Conservation (phyloP, 2,797 vertebrate species). For the Discoglossus pictus region DNA sequence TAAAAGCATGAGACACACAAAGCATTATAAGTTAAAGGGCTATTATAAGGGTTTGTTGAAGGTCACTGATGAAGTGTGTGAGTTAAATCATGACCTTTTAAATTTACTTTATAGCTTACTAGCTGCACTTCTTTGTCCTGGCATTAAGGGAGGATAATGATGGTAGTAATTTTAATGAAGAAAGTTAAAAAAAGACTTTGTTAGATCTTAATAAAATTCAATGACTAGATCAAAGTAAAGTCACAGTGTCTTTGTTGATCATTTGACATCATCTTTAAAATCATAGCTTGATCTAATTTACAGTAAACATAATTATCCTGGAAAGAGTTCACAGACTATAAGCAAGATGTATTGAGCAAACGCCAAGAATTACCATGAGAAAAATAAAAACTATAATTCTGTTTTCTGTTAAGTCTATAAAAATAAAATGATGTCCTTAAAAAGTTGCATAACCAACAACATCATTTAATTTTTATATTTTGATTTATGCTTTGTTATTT, state of each 20-base stretch:
- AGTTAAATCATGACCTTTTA: slow-evolving; percentile 38
- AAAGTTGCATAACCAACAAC: no score
- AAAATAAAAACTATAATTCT: slow-evolving; percentile 23
- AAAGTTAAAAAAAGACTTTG: slow-evolving; percentile 25
- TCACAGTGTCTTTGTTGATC: slow-evolving; percentile 28
- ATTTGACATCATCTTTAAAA: slow-evolving; percentile 36
- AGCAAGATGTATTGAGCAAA: slow-evolving; percentile 13
- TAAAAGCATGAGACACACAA: no score
- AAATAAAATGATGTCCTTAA: no score
- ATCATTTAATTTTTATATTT: no score
- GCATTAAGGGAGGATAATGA: slow-evolving; percentile 39
- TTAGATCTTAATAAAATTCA: slow-evolving; percentile 24
- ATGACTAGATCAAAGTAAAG: slow-evolving; percentile 40
- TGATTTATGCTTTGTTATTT: no score
- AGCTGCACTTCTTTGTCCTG: slow-evolving; percentile 7
- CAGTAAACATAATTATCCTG: slow-evolving; percentile 23
- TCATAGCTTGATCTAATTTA: slow-evolving; percentile 27
- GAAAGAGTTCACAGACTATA: slow-evolving; percentile 27
- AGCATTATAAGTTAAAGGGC: no score
- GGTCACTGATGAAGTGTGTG: slow-evolving; percentile 16
- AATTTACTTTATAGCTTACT: slow-evolving; percentile 34
- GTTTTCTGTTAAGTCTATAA: slow-evolving; percentile 33
- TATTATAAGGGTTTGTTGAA: slow-evolving; percentile 27
- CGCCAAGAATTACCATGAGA: slow-evolving; percentile 17
- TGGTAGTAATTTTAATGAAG: slow-evolving; percentile 34